Evolutionary conservation across 2,888 invertebrate species (phyloP).

Genomic region (Thumatha senex): DNA sequence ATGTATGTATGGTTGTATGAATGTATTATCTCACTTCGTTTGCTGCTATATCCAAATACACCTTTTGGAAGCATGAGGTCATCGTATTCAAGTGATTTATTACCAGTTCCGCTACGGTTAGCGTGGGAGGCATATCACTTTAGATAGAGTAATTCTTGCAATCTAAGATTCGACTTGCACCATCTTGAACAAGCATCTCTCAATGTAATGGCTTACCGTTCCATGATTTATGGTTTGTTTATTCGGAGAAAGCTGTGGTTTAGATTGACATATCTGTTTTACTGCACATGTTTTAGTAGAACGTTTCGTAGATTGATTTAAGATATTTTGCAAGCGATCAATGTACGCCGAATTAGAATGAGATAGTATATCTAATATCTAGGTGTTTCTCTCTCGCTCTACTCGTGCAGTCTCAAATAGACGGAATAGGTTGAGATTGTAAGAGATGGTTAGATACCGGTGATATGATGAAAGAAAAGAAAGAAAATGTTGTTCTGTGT

Average conservation of each 20-base stretch:
- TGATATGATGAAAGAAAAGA: too few relatives aligned
- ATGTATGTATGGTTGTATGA: too few relatives aligned
- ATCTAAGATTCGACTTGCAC: slow-evolving; percentile 41
- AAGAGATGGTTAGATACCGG: too few relatives aligned
- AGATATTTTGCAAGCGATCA: not conserved
- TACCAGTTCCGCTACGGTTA: slow-evolving; percentile 30
- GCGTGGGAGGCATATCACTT: slow-evolving; percentile 49
- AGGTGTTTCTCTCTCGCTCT: too few relatives aligned
- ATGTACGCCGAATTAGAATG: too few relatives aligned
- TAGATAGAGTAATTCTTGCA: slow-evolving; percentile 44
- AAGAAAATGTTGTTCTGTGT: too few relatives aligned
- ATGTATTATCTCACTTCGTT: too few relatives aligned
- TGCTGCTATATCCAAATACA: too few relatives aligned
- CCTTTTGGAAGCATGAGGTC: too few relatives aligned
- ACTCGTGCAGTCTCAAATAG: too few relatives aligned
- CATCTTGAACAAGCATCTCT: slow-evolving; percentile 52
- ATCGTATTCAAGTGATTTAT: slow-evolving; percentile 47
- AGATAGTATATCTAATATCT: too few relatives aligned
- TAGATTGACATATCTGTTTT: slow-evolving; percentile 36
- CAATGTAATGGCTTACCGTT: slow-evolving; percentile 55
- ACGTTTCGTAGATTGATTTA: slow-evolving; percentile 20
- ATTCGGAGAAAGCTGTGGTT: slow-evolving; percentile 51
- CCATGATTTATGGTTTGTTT: slow-evolving; percentile 63
- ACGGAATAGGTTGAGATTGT: too few relatives aligned
- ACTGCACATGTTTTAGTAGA: slow-evolving; percentile 27